Evolutionary conservation across 2,797 vertebrate species (phyloP).

Genomic region (Geotrypetes seraphini): DNA sequence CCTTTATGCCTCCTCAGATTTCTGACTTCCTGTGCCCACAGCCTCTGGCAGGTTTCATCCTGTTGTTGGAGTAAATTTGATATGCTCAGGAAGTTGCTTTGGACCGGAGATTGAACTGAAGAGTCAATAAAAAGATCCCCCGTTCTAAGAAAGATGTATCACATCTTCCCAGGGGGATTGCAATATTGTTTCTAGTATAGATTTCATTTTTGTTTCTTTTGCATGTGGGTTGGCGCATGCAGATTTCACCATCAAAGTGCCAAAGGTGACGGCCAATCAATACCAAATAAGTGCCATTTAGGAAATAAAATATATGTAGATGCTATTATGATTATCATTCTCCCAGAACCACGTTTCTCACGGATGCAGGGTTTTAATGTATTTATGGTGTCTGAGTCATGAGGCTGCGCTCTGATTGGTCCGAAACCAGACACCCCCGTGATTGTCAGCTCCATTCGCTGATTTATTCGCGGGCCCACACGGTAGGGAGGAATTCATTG

Average conservation of each 20-base stretch:
- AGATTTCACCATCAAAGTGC: too few relatives aligned
- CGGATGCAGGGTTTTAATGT: constrained; percentile 37
- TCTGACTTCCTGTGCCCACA: constrained; percentile 19
- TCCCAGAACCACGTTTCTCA: constrained; percentile 15
- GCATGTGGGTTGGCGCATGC: too few relatives aligned
- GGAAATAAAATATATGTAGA: too few relatives aligned
- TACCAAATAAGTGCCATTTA: too few relatives aligned
- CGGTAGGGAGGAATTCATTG: constrained; percentile 65
- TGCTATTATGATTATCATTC: too few relatives aligned
- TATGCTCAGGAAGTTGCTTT: constrained; percentile 31
- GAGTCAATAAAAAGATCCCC: constrained; percentile 30
- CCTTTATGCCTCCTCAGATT: constrained; percentile 9
- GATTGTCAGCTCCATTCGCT: constrained; percentile 75
- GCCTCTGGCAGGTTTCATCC: constrained; percentile 8
- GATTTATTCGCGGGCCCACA: constrained; percentile 64
- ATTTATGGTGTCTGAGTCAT: constrained; percentile 75
- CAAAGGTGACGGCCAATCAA: too few relatives aligned
- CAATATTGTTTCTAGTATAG: constrained; percentile 14
- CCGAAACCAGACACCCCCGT: constrained; percentile 48
- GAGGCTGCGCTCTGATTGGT: constrained; percentile 65
- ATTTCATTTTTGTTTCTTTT: constrained; percentile 4
- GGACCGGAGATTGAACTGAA: constrained; percentile 23
- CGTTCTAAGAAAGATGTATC: constrained; percentile 34
- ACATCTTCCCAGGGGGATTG: constrained; percentile 12
- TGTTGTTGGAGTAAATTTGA: constrained; percentile 26